These are phyloP conservation scores for Dicrostonyx torquatus DNA, from an alignment of 2,797 vertebrate species.

Conservation along the genomic window DNA sequence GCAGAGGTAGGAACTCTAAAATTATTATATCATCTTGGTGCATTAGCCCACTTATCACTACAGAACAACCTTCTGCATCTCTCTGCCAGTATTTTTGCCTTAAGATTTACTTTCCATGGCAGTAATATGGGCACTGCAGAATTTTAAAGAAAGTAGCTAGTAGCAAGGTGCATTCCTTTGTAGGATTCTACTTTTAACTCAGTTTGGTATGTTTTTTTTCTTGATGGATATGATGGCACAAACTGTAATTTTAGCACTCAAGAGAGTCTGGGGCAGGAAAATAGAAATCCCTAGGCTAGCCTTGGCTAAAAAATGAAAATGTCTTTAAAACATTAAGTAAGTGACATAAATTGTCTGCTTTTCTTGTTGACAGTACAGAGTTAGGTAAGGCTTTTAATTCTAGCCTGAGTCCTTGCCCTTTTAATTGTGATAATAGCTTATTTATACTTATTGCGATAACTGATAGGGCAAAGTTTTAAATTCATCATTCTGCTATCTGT, in stretches of 20 bases:
- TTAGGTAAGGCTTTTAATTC: constrained; percentile 4
- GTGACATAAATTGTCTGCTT: background rate
- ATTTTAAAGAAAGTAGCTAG: background rate
- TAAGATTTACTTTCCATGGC: constrained; percentile 23
- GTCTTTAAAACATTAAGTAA: background rate
- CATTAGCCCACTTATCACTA: background rate
- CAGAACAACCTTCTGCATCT: constrained; percentile 19
- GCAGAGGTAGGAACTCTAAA: background rate
- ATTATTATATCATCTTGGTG: background rate
- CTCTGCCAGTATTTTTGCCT: background rate
- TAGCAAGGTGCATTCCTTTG: background rate
- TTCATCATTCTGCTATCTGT: background rate
- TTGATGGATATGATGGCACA: background rate
- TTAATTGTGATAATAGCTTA: background rate
- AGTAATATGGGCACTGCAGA: background rate
- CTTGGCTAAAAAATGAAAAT: background rate
- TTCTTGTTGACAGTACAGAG: background rate
- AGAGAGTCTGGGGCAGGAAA: background rate
- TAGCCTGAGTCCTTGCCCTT: background rate
- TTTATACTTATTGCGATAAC: background rate
- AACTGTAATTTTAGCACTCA: background rate
- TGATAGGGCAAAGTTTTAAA: background rate
- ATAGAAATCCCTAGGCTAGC: background rate
- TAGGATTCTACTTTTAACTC: constrained; percentile 14
- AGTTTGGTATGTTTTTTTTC: background rate